phyloP scores from a whole-genome alignment of 2,797 vertebrate species.

The Luscinia luscinia region DNA sequence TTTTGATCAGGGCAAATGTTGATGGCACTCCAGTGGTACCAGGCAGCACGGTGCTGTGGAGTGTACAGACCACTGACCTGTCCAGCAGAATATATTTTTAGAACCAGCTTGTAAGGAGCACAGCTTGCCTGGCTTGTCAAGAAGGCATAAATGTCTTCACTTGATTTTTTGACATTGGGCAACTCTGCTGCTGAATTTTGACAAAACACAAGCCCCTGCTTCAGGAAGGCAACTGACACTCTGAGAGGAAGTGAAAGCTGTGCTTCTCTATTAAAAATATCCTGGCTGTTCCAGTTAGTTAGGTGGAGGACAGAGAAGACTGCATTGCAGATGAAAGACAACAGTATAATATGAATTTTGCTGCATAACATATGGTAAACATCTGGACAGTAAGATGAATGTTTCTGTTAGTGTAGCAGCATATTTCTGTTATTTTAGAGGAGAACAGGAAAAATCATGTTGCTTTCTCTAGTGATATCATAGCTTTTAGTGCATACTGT shows the following conservation, averaged over 20 bases:
- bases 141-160: constrained; percentile 81
- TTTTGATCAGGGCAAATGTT: neutral
- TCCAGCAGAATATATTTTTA: constrained; percentile 77
- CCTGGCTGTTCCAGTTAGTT: neutral
- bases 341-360: neutral
- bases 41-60: neutral
- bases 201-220: constrained; percentile 79
- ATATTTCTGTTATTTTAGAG: neutral
- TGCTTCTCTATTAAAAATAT: neutral
- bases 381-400: neutral
- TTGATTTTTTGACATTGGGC: constrained; percentile 81
- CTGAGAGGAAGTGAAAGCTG: constrained; percentile 63
- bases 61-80: constrained; percentile 70
- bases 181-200: constrained; percentile 74
- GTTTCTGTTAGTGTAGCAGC: neutral
- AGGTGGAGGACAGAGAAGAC: neutral
- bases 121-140: constrained; percentile 83
- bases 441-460: neutral
- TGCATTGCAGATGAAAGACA: neutral
- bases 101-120: constrained; percentile 77
- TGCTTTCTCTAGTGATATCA: neutral
- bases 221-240: constrained; percentile 73
- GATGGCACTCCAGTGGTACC: neutral
- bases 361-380: neutral
- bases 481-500: neutral